These are phyloP conservation scores for Colinus virginianus DNA, from an alignment of 2,113 vertebrate genomes.

Conservation along the genomic window DNA sequence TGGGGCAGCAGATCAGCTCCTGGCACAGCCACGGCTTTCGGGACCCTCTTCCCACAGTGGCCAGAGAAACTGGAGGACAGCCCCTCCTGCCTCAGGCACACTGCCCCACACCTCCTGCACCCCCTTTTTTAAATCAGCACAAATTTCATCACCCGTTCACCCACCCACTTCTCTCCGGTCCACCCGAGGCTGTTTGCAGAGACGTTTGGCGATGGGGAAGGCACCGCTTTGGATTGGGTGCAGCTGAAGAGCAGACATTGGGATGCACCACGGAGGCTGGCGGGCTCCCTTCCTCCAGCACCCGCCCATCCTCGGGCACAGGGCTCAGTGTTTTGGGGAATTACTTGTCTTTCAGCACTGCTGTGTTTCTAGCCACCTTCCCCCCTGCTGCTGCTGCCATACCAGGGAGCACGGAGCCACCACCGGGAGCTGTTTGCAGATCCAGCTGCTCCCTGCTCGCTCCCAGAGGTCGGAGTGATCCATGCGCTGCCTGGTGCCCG, in stretches of 20 bases:
- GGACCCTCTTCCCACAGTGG: neutral
- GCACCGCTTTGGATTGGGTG: neutral
- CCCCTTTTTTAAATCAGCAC: conserved; percentile 63
- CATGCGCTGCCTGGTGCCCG: neutral
- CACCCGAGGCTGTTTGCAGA: neutral
- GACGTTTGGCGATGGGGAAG: neutral
- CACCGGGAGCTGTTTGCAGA: neutral
- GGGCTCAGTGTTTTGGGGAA: neutral
- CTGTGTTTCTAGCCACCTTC: neutral
- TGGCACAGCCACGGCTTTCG: neutral
- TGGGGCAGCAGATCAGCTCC: neutral
- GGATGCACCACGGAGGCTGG: neutral
- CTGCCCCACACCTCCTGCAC: neutral
- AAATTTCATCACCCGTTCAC: neutral
- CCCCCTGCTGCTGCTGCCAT: neutral
- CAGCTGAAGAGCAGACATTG: neutral
- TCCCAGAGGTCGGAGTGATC: neutral
- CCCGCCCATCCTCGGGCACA: neutral
- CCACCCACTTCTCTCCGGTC: neutral
- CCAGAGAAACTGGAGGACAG: neutral
- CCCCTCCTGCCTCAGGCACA: neutral
- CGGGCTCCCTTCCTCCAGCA: neutral
- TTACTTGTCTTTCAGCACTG: neutral
- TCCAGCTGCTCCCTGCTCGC: rapidly evolving
- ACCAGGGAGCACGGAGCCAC: neutral